Percentiles rank a stretch among this genome's conserved stretches.
These are phyloP conservation scores for Drosophila baimaii DNA, from an alignment of 1,140 invertebrate species.

Conservation along the genomic window DNA sequence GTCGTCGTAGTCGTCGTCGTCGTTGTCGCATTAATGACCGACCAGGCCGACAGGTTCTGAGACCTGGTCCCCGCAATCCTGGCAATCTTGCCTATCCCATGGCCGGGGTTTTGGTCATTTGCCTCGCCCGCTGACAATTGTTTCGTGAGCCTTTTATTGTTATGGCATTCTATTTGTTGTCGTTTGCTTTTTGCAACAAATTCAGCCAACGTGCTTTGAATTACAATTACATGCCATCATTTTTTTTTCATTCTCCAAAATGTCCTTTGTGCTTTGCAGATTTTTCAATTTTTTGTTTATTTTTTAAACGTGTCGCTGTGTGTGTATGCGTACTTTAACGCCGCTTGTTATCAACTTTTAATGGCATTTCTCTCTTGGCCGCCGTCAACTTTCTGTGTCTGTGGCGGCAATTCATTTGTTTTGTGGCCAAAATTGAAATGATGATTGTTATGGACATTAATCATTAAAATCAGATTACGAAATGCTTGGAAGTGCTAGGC, in stretches of 20 bases:
- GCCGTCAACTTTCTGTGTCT: conserved; percentile 41
- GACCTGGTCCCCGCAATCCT: conserved; percentile 18
- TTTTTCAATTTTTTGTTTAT: conserved; percentile 43
- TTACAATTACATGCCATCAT: conserved; percentile 69
- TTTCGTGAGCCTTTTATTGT: conserved; percentile 77
- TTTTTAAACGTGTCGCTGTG: conserved; percentile 34
- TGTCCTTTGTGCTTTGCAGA: conserved; percentile 31
- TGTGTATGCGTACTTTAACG: conserved; percentile 69
- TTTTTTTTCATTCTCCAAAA: conserved; percentile 31
- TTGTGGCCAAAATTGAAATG: conserved; percentile 58
- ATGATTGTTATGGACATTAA: conserved; percentile 68
- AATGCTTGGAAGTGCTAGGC: conserved; percentile 26
- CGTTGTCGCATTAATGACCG: conserved; percentile 77
- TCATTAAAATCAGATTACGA: conserved; percentile 56
- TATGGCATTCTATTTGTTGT: conserved; percentile 68
- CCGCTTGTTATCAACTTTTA: conserved; percentile 76
- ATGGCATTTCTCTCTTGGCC: conserved; percentile 62
- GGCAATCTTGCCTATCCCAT: conserved; percentile 8
- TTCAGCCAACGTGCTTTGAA: conserved; percentile 77
- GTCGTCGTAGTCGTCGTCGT: too few species aligned
- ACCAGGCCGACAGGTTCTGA: conserved; percentile 39
- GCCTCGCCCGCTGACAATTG: conserved; percentile 62
- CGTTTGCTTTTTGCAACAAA: conserved; percentile 77
- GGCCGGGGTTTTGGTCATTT: conserved; percentile 51
- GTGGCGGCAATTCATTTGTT: conserved; percentile 50